Evolutionary conservation across 2,888 invertebrate genomes (phyloP), one percentile per base, ranked within the genome.

Genomic region (Agrypnus murinus): DNA sequence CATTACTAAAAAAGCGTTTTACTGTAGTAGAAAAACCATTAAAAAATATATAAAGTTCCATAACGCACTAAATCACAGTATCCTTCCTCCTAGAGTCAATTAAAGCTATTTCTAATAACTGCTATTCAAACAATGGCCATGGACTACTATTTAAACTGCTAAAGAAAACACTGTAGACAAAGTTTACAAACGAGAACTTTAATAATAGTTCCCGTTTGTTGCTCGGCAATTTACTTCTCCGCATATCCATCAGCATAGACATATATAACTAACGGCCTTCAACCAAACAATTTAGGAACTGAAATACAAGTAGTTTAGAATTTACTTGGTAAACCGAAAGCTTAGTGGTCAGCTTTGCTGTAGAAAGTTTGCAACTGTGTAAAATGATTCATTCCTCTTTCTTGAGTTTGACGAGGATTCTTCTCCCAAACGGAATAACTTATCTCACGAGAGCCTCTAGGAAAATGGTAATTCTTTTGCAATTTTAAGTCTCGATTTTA

Each of bases 231-330:
- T 25, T 38, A 17, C 36, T 55, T 32, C 17, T 43, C 53, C 64
- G 53, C 50, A 53, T 34, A 55, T 64, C 64, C 53, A 53, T 64
- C 64, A 64, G 53, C 64, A 55, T 38, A 48, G 50, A 64, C 53
- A 40, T 14, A 55, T 36, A 55, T 15, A 36, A 15, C 32, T 10
- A 32, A 17, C 19, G 15, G 55, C 36, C 55, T 55, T 55, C 17
- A 25, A 19, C 36, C 36, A 14, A 55, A 55, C 38, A 64, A 40
- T 64, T 64, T 36, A 17, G 12, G 2, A 53, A 50, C 40, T 15
- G 31, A 64, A 53, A 64, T 55, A 64, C 38, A 50, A 48, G 48
- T 48, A 64, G 53, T 64, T 64, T 55, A 34, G 64, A 50, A 64
- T 64, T 64, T 64, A 43, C 64, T 38, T 64, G 50, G 50, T 64